These are phyloP conservation scores for Aricia agestis DNA, from an alignment of 1,140 invertebrate genomes.

Conservation along the genomic window DNA sequence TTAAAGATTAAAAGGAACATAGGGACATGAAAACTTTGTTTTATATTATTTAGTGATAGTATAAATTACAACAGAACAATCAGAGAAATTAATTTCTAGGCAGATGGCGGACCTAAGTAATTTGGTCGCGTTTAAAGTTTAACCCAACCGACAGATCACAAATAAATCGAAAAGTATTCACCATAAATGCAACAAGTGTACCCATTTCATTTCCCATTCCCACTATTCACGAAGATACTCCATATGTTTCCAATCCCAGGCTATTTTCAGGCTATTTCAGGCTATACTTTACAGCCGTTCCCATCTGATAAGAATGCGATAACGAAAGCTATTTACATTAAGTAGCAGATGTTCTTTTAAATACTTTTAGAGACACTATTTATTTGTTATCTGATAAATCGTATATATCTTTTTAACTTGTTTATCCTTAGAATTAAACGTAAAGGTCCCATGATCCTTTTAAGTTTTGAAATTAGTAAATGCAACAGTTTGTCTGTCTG, in stretches of 20 bases:
- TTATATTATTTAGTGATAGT: no score
- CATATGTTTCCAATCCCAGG: conserved; percentile 2
- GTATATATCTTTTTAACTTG: not conserved
- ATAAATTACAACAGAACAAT: no score
- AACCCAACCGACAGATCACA: no score
- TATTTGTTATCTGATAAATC: not conserved
- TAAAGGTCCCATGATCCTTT: no score
- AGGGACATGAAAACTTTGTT: no score
- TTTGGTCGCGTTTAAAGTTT: no score
- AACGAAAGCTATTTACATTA: conserved; percentile 14
- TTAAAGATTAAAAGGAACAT: no score
- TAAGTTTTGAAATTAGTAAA: no score
- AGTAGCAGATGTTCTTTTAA: conserved; percentile 12
- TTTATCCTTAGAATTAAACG: not conserved
- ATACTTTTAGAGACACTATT: conserved; percentile 10
- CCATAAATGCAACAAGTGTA: not conserved
- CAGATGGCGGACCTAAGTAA: no score
- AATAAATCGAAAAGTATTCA: not conserved
- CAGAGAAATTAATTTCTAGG: no score
- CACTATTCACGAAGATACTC: not conserved
- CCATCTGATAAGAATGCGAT: not conserved
- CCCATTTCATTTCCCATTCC: not conserved
- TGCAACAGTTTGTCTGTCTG: no score
- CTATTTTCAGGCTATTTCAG: conserved; percentile 9
- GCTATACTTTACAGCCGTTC: not conserved